Evolutionary conservation across 2,113 vertebrate species (phyloP).

Genomic region (Castor canadensis): DNA sequence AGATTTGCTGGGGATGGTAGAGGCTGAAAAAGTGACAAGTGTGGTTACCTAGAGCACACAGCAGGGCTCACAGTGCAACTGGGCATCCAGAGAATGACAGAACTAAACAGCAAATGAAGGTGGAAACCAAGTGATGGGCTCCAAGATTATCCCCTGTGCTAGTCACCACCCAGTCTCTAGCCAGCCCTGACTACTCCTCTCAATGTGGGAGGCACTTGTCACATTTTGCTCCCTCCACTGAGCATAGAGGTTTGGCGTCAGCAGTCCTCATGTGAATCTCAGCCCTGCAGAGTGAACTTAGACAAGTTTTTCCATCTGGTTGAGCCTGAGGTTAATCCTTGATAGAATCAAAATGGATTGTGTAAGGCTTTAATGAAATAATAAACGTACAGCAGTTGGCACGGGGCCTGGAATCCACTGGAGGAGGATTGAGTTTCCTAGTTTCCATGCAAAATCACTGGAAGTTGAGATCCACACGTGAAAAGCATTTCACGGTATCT

Average conservation of each 20-base stretch:
- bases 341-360: background rate
- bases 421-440: too few species aligned
- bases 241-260: background rate
- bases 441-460: too few species aligned
- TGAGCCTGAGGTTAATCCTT: background rate
- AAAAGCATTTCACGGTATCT: too few species aligned
- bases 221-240: background rate
- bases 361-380: too few species aligned
- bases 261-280: background rate
- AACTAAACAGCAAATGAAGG: background rate
- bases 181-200: background rate
- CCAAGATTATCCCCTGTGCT: background rate
- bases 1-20: background rate
- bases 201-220: background rate
- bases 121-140: background rate
- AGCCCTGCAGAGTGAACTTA: background rate
- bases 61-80: background rate
- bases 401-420: too few species aligned
- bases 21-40: background rate
- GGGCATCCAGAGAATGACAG: background rate
- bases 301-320: background rate
- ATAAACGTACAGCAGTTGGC: too few species aligned
- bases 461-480: too few species aligned
- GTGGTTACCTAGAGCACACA: background rate
- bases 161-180: background rate